Conservation (phyloP, 2,888 invertebrate species). For the Drosophila vallismaia region DNA sequence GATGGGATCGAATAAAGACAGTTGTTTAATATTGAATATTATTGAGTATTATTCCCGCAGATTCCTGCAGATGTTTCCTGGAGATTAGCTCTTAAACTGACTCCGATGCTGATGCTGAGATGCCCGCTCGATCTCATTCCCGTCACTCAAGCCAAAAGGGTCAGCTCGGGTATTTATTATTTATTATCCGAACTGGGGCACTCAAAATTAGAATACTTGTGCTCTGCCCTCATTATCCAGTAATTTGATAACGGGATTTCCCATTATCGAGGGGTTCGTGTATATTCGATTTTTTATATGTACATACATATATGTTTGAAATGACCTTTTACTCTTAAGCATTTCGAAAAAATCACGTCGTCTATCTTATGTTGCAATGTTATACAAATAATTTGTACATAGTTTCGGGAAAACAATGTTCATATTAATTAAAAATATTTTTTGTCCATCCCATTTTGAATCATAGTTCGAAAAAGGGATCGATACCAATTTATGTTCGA, state of each 20-base stretch:
- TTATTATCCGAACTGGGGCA: slow-evolving; percentile 9
- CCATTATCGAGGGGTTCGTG: neutral
- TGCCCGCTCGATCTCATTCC: slow-evolving; percentile 32
- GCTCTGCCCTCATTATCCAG: neutral
- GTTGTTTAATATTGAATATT: slow-evolving; percentile 55
- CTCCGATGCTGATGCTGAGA: slow-evolving; percentile 5
- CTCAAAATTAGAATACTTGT: slow-evolving; percentile 4
- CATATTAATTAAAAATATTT: no score
- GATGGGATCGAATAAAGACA: slow-evolving; percentile 34
- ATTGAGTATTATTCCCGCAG: slow-evolving; percentile 12
- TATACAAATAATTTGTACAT: no score
- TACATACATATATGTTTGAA: neutral
- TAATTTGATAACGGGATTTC: neutral
- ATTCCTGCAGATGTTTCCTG: slow-evolving; percentile 64
- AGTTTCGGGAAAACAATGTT: no score
- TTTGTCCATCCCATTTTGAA: no score
- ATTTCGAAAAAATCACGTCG: no score
- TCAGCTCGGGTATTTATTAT: slow-evolving; percentile 23
- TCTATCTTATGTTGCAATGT: neutral
- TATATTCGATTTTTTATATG: neutral
- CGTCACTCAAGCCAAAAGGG: slow-evolving; percentile 1
- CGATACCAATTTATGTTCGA: no score
- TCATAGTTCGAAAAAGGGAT: no score
- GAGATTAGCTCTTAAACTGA: slow-evolving; percentile 33
- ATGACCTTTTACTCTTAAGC: neutral